These are phyloP conservation scores for Pristionchus mayeri DNA, from an alignment of 2,888 invertebrate species.

Conservation along the genomic window DNA sequence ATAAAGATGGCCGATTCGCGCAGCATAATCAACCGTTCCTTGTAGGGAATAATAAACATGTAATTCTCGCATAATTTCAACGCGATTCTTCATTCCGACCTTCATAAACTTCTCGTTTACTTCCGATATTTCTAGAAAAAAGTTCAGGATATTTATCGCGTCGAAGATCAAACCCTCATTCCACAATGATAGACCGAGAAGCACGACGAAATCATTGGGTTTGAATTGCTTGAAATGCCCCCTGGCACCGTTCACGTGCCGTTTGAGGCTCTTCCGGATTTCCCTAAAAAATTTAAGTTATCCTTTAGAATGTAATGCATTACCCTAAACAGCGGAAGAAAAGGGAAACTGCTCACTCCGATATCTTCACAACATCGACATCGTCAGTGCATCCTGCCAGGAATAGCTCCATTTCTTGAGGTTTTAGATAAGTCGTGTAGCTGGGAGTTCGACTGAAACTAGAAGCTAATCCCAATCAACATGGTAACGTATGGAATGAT, in stretches of 20 bases:
- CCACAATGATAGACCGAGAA: neutral
- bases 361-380: too few species aligned
- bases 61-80: neutral
- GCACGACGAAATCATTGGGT: neutral
- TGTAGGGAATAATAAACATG: neutral
- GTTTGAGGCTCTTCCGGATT: neutral
- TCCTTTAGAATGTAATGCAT: too few species aligned
- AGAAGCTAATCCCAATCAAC: too few species aligned
- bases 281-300: too few species aligned
- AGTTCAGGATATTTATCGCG: neutral
- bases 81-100: neutral
- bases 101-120: neutral
- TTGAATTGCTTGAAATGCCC: neutral
- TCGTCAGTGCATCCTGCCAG: too few species aligned
- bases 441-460: too few species aligned
- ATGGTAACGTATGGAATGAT: too few species aligned
- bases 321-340: too few species aligned
- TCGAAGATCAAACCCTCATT: neutral
- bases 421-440: too few species aligned
- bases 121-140: neutral
- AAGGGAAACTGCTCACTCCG: too few species aligned
- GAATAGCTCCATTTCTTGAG: too few species aligned
- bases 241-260: neutral
- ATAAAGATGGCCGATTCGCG: neutral
- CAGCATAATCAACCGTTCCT: neutral